Conservation (phyloP, 2,113 vertebrate species). For the Larimichthys crocea region DNA sequence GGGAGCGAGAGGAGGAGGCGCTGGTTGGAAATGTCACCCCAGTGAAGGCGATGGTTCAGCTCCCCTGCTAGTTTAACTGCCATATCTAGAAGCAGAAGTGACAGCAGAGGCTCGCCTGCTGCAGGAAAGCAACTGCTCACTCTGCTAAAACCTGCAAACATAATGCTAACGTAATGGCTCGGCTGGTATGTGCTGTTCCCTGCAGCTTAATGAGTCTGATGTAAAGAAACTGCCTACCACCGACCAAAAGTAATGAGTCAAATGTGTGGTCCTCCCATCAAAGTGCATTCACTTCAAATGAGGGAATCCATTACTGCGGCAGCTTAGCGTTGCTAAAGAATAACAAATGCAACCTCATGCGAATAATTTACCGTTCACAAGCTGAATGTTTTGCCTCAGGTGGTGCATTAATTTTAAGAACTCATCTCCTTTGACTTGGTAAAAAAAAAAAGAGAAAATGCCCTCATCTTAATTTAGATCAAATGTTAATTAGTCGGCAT, state of each 20-base stretch:
- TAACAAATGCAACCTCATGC: neutral
- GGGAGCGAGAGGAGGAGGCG: conserved; percentile 11
- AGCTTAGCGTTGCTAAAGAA: conserved; percentile 7
- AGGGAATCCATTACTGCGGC: conserved; percentile 29
- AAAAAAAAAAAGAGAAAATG: neutral
- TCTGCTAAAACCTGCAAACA: conserved; percentile 40
- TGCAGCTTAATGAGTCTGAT: conserved; percentile 43
- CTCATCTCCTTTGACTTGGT: neutral
- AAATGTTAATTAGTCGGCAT: neutral
- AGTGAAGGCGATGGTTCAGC: conserved; percentile 22
- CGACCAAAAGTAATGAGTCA: conserved; percentile 39
- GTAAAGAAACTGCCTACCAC: conserved; percentile 40
- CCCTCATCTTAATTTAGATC: neutral
- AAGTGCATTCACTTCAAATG: conserved; percentile 36
- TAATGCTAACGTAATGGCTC: conserved; percentile 39
- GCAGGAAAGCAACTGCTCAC: neutral
- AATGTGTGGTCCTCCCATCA: conserved; percentile 40
- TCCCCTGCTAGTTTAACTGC: conserved; percentile 37
- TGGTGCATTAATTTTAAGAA: neutral
- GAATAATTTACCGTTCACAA: conserved; percentile 7
- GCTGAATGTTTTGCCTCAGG: conserved; percentile 1
- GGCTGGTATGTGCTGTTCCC: conserved; percentile 12
- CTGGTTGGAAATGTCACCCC: conserved; percentile 32
- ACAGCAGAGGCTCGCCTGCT: conserved; percentile 29
- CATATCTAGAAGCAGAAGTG: conserved; percentile 20